Percentiles rank a stretch among this genome's conserved stretches.
phyloP scores from a whole-genome alignment of 2,113 vertebrate genomes.

The Brachyistius frenatus region DNA sequence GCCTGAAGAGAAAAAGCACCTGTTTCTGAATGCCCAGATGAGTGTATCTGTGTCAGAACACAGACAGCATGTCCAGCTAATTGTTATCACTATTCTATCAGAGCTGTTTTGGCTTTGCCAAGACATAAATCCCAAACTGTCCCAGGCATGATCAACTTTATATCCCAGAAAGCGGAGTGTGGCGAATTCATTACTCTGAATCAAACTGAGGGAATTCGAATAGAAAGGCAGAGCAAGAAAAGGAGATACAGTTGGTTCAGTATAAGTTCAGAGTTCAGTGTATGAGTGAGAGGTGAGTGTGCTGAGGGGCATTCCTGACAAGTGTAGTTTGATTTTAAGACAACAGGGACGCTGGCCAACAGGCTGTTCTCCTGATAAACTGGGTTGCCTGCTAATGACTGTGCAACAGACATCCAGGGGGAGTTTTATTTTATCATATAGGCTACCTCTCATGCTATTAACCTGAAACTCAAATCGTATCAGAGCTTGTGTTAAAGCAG shows the following conservation, averaged over 20 bases:
- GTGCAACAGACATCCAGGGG: background rate
- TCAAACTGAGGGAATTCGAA: background rate
- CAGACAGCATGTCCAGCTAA: conserved; percentile 31
- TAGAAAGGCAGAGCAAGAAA: conserved; percentile 4
- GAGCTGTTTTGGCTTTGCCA: conserved; percentile 6
- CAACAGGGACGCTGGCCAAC: conserved; percentile 11
- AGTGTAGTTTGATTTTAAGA: conserved; percentile 28
- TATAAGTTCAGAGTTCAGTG: background rate
- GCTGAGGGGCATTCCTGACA: conserved; percentile 16
- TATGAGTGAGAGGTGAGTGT: background rate
- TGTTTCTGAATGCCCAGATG: conserved; percentile 42
- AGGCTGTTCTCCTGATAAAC: conserved; percentile 3
- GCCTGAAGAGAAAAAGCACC: background rate
- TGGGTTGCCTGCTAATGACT: background rate
- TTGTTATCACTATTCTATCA: background rate
- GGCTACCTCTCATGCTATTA: background rate
- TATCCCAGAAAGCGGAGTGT: background rate
- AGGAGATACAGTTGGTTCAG: conserved; percentile 23
- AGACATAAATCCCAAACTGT: conserved; percentile 8
- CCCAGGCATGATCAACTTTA: background rate
- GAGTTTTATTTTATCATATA: background rate
- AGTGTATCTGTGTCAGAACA: conserved; percentile 29
- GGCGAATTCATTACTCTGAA: background rate
- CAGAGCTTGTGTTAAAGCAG: background rate
- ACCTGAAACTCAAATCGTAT: background rate